A percentile compares a stretch with the other conserved stretches of the same genome.
These are phyloP conservation scores for Myotis yumanensis DNA, from an alignment of 2,113 vertebrate species.

Conservation along the genomic window DNA sequence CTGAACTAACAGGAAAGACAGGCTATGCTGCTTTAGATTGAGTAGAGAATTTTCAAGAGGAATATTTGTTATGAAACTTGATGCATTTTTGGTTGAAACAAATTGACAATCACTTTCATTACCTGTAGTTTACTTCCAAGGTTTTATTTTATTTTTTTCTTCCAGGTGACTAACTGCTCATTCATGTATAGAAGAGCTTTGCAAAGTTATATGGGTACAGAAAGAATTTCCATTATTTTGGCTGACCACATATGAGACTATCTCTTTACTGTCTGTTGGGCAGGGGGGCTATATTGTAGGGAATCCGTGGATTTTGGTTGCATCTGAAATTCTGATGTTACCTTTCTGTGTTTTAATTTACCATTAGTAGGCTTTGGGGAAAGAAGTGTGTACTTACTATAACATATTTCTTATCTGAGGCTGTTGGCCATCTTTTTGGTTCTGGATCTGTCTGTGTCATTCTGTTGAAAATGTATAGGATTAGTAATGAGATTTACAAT, in stretches of 20 bases:
- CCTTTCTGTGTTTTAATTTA: background rate
- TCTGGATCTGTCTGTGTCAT: background rate
- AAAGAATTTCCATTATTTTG: background rate
- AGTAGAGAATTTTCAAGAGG: background rate
- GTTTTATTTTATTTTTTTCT: background rate
- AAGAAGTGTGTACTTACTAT: background rate
- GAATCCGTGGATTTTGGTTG: background rate
- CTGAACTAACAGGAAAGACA: background rate
- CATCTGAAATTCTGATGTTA: background rate
- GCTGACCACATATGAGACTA: background rate
- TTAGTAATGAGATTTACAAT: background rate
- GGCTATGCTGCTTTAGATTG: background rate
- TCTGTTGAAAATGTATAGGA: background rate
- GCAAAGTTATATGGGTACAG: background rate
- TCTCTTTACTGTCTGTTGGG: background rate
- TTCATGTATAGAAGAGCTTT: background rate
- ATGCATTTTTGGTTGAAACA: constrained; percentile 13
- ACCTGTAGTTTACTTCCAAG: background rate
- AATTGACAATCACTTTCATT: background rate
- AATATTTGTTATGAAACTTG: background rate
- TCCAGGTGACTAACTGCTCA: background rate
- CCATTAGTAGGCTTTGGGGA: background rate
- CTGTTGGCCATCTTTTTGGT: background rate
- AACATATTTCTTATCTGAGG: background rate
- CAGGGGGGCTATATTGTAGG: background rate